phyloP scores from a whole-genome alignment of 2,888 invertebrate genomes.

The Sinopyrophorus schimmeli region DNA sequence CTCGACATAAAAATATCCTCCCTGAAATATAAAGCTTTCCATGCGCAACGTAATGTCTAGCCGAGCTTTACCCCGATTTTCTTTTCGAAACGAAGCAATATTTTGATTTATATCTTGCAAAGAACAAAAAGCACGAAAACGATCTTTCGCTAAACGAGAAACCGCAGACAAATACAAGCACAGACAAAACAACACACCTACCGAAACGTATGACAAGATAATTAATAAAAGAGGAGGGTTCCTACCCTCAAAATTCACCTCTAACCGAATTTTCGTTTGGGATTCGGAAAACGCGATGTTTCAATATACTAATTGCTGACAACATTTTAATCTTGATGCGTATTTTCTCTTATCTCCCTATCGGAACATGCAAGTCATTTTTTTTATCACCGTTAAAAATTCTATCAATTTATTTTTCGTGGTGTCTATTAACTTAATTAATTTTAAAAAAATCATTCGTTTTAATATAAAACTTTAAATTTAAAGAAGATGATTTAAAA shows the following conservation, averaged over 20 bases:
- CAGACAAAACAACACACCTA: too few species aligned
- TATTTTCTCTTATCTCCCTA: too few species aligned
- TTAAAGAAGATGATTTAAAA: too few species aligned
- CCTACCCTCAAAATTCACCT: slow-evolving; percentile 4
- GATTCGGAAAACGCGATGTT: neutral
- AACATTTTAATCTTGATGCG: too few species aligned
- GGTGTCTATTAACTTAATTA: too few species aligned
- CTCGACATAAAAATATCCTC: neutral
- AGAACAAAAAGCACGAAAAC: slow-evolving; percentile 4
- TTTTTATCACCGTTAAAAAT: too few species aligned
- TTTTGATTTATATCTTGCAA: neutral
- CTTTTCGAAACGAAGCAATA: neutral
- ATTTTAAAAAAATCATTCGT: too few species aligned
- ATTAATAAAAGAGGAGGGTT: slow-evolving; percentile 22
- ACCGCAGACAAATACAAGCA: too few species aligned
- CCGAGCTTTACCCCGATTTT: neutral
- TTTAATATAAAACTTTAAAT: too few species aligned
- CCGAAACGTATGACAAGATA: slow-evolving; percentile 13
- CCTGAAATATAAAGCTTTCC: neutral
- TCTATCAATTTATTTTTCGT: too few species aligned
- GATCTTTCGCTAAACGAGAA: slow-evolving; percentile 9
- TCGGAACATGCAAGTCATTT: too few species aligned
- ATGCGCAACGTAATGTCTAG: neutral
- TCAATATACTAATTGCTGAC: too few species aligned
- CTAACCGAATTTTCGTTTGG: neutral